These are phyloP conservation scores for Alloplasta piceator DNA, from an alignment of 2,888 invertebrate genomes.

Conservation along the genomic window DNA sequence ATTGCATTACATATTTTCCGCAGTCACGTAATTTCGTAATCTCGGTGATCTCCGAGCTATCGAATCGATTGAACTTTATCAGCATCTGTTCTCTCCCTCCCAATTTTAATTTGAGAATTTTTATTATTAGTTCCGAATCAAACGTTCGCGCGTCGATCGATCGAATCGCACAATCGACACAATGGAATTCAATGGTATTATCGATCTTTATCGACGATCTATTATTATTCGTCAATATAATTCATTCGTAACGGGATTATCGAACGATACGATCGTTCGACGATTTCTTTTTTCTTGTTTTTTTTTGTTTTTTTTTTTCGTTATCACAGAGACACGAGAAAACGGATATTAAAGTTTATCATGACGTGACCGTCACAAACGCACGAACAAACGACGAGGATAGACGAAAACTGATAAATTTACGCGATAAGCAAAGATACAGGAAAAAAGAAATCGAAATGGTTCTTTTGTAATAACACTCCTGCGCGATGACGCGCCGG, in stretches of 20 bases:
- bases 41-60: too few relatives aligned
- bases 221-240: conserved; percentile 42
- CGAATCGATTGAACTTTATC: too few relatives aligned
- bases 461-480: conserved; percentile 9
- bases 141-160: background rate
- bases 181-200: conserved; percentile 54
- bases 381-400: background rate
- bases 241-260: conserved; percentile 11
- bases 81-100: too few relatives aligned
- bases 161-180: conserved; percentile 39
- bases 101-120: background rate
- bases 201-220: conserved; percentile 50
- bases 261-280: conserved; percentile 19
- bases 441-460: conserved; percentile 11
- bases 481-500: background rate
- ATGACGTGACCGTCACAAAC: conserved; percentile 26
- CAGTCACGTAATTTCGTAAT: too few relatives aligned
- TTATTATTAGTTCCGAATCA: conserved; percentile 20
- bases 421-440: conserved; percentile 14
- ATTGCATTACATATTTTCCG: too few relatives aligned
- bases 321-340: background rate
- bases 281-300: conserved; percentile 1
- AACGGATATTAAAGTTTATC: conserved; percentile 36
- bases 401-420: conserved; percentile 21
- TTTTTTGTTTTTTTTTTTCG: conserved; percentile 6